Percentiles rank a stretch among this genome's conserved stretches.
phyloP scores from a whole-genome alignment of 2,888 invertebrate species.

The Ormyrus thymus region DNA sequence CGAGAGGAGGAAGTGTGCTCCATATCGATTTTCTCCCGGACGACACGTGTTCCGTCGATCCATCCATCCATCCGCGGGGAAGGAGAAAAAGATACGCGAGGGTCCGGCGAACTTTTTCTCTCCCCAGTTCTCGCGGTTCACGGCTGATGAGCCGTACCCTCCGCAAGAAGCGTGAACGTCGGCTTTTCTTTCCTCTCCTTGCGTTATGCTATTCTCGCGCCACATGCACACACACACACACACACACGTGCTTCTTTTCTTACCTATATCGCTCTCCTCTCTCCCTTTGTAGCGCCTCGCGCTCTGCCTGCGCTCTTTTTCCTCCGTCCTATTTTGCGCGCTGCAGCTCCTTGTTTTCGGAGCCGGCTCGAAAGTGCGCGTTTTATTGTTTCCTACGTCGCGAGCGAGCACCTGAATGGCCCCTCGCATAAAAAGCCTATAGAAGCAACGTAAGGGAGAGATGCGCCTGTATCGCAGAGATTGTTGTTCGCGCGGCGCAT shows the following conservation, averaged over 20 bases:
- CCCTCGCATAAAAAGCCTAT: constrained; percentile 19
- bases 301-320: background rate
- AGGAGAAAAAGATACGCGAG: background rate
- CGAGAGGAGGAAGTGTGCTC: background rate
- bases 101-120: background rate
- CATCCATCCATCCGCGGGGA: background rate
- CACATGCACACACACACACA: background rate
- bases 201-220: background rate
- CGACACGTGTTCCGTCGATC: background rate
- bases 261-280: constrained; percentile 7
- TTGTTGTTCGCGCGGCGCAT: background rate
- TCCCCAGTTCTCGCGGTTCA: constrained; percentile 13
- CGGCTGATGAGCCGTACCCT: constrained; percentile 8
- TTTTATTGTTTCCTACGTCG: constrained; percentile 20
- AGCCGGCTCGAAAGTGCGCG: background rate
- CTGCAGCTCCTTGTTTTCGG: constrained; percentile 9
- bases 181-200: constrained; percentile 14
- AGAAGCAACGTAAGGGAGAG: background rate
- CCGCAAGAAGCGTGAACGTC: constrained; percentile 8
- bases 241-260: constrained; percentile 6
- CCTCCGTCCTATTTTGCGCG: constrained; percentile 28
- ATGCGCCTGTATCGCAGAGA: constrained; percentile 4
- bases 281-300: constrained; percentile 7
- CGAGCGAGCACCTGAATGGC: constrained; percentile 18
- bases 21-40: too few relatives aligned